Evolutionary conservation across 1,140 invertebrate species (phyloP).

Genomic region (Euwallacea fornicatus): DNA sequence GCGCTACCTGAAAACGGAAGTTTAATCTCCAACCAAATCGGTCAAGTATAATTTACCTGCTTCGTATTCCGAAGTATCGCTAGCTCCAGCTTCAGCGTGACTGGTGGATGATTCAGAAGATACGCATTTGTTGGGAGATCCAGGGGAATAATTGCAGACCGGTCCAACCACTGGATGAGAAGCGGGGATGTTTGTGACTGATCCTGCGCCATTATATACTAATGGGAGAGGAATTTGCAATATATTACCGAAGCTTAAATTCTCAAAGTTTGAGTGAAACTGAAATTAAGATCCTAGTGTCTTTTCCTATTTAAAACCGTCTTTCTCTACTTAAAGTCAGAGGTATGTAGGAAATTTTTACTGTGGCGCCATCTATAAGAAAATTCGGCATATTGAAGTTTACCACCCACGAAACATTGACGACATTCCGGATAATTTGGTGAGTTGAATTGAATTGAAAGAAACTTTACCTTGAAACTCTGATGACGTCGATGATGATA

Average conservation of each 20-base stretch:
- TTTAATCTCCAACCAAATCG: too few species aligned
- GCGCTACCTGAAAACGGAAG: not conserved
- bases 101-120: not conserved
- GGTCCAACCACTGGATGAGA: constrained; percentile 3
- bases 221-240: not conserved
- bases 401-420: too few species aligned
- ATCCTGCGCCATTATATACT: constrained; percentile 7
- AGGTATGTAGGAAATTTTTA: too few species aligned
- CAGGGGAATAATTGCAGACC: constrained; percentile 20
- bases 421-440: too few species aligned
- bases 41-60: not conserved
- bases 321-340: too few species aligned
- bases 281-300: not conserved
- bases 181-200: constrained; percentile 23
- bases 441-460: too few species aligned
- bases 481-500: not conserved
- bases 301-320: too few species aligned
- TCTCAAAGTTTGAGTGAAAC: not conserved
- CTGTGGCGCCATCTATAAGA: too few species aligned
- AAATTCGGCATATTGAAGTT: too few species aligned
- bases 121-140: constrained; percentile 13
- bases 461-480: too few species aligned
- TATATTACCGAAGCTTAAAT: not conserved
- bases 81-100: not conserved
- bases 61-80: not conserved